Conservation (phyloP, 1,140 invertebrate species). For the Ceratosolen solmsi region DNA sequence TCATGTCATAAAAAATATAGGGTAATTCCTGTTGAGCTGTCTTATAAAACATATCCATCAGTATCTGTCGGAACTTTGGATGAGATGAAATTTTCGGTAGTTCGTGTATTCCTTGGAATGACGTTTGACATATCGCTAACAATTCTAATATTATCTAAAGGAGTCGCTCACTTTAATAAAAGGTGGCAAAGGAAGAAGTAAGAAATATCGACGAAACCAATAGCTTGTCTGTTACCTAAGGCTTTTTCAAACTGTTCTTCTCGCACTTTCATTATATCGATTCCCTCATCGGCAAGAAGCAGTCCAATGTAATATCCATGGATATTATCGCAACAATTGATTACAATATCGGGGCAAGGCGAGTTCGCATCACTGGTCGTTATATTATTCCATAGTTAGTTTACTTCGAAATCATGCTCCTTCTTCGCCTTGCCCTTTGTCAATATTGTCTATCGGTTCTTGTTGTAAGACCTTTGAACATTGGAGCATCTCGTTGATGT, state of each 20-base stretch:
- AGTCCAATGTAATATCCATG: slow-evolving; percentile 14
- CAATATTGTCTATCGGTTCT: no score
- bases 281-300: neutral
- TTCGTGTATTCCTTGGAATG: neutral
- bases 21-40: neutral
- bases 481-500: no score
- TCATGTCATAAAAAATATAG: neutral
- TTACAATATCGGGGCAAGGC: no score
- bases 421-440: no score
- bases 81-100: neutral
- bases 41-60: neutral
- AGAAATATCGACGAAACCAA: slow-evolving; percentile 4
- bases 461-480: no score
- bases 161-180: neutral
- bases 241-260: neutral
- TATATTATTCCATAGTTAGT: no score
- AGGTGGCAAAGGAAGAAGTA: neutral
- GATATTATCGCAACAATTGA: no score
- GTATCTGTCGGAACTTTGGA: neutral
- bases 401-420: no score
- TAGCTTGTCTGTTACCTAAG: neutral
- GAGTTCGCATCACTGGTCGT: no score
- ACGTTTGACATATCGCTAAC: slow-evolving; percentile 15
- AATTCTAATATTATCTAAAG: neutral
- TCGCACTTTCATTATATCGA: neutral